phyloP scores from a whole-genome alignment of 2,797 vertebrate species.

The Hapalemur alaotrensis region DNA sequence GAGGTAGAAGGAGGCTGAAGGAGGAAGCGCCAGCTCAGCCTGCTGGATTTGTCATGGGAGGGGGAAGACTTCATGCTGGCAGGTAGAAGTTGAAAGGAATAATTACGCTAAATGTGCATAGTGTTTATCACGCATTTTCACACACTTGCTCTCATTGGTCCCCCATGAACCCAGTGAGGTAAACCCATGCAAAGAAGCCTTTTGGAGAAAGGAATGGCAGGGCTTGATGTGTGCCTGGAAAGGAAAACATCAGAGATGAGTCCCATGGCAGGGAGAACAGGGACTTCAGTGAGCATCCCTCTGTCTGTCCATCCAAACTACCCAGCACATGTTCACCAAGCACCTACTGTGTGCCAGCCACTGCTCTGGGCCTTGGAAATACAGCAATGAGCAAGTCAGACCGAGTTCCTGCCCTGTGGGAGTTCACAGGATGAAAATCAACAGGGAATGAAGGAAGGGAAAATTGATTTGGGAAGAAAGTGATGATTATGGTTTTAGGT shows the following conservation, averaged over 20 bases:
- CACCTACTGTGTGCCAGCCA: background rate
- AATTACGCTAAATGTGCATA: background rate
- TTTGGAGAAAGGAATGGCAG: background rate
- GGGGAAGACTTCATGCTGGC: background rate
- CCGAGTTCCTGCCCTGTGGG: background rate
- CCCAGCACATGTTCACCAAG: background rate
- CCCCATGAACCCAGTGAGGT: background rate
- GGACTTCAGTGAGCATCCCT: background rate
- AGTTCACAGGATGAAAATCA: background rate
- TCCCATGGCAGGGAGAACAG: background rate
- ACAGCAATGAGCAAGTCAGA: background rate
- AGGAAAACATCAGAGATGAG: background rate
- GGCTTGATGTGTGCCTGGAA: background rate
- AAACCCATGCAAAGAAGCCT: background rate
- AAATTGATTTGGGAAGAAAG: background rate
- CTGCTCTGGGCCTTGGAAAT: background rate
- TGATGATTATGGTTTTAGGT: constrained; percentile 5
- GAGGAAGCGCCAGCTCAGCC: background rate
- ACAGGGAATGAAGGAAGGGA: background rate
- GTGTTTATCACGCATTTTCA: background rate
- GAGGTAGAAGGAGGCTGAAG: background rate
- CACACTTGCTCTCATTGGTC: background rate
- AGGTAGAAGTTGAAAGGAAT: background rate
- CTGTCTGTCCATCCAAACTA: background rate
- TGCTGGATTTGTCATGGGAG: background rate